Percentiles rank a stretch among this genome's conserved stretches.
phyloP scores from a whole-genome alignment of 2,888 invertebrate genomes.

The Sarcophaga caerulescens region DNA sequence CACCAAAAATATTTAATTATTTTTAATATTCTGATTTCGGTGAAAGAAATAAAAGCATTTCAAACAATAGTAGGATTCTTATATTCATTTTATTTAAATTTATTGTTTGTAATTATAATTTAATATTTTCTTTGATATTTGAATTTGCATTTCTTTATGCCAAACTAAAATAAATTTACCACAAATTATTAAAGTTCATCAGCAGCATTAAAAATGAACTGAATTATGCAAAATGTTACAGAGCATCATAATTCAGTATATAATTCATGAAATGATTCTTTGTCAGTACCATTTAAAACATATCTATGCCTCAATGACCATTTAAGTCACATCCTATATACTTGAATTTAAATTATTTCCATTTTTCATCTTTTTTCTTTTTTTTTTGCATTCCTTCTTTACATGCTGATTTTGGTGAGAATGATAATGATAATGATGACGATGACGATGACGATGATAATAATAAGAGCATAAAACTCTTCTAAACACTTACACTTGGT shows the following conservation, averaged over 20 bases:
- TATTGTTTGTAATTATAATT: too few species aligned
- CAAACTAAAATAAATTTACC: background rate
- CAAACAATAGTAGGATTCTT: too few species aligned
- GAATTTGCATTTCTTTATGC: background rate
- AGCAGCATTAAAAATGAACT: background rate
- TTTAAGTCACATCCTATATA: constrained; percentile 27
- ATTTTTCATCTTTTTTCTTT: background rate
- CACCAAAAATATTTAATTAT: too few species aligned
- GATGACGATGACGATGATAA: background rate
- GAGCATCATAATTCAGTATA: background rate
- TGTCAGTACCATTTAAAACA: constrained; percentile 1
- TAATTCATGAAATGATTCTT: background rate
- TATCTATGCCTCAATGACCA: constrained; percentile 21
- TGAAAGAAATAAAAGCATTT: too few species aligned
- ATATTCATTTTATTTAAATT: too few species aligned
- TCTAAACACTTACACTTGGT: constrained; percentile 29
- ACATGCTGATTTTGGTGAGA: background rate
- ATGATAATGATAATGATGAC: background rate
- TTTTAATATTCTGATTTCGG: too few species aligned
- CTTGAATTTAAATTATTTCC: constrained; percentile 22
- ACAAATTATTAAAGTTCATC: background rate
- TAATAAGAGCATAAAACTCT: constrained; percentile 19
- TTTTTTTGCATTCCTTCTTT: background rate
- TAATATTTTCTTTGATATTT: background rate
- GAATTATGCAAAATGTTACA: background rate